Conservation (phyloP, 2,888 invertebrate genomes). For the Drosophila austrosaltans region DNA sequence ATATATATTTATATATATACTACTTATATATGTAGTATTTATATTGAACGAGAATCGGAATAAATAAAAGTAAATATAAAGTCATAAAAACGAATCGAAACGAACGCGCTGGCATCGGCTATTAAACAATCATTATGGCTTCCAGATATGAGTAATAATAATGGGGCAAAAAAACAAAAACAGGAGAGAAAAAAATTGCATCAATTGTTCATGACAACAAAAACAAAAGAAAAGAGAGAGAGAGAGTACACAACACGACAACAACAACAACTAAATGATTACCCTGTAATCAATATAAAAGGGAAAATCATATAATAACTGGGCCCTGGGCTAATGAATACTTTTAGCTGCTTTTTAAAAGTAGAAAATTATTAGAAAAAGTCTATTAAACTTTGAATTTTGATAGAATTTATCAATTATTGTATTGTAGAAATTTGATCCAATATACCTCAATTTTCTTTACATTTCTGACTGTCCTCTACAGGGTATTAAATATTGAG, state of each 20-base stretch:
- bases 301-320: too few relatives aligned
- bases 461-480: background rate
- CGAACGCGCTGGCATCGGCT: conserved; percentile 43
- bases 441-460: background rate
- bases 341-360: too few relatives aligned
- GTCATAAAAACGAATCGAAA: conserved; percentile 54
- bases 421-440: too few relatives aligned
- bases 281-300: background rate
- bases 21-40: background rate
- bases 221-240: conserved; percentile 7
- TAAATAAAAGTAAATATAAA: conserved; percentile 33
- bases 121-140: conserved; percentile 67
- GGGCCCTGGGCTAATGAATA: too few relatives aligned
- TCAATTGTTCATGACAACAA: conserved; percentile 31
- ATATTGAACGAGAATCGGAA: conserved; percentile 9
- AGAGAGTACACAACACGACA: background rate
- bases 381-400: too few relatives aligned
- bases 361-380: too few relatives aligned
- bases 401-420: too few relatives aligned
- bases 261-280: background rate
- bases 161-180: background rate
- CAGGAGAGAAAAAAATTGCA: conserved; percentile 18
- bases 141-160: conserved; percentile 58
- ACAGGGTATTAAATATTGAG: conserved; percentile 2
- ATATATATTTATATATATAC: background rate